phyloP scores from a whole-genome alignment of 2,797 vertebrate species.

The Glossophaga mutica region DNA sequence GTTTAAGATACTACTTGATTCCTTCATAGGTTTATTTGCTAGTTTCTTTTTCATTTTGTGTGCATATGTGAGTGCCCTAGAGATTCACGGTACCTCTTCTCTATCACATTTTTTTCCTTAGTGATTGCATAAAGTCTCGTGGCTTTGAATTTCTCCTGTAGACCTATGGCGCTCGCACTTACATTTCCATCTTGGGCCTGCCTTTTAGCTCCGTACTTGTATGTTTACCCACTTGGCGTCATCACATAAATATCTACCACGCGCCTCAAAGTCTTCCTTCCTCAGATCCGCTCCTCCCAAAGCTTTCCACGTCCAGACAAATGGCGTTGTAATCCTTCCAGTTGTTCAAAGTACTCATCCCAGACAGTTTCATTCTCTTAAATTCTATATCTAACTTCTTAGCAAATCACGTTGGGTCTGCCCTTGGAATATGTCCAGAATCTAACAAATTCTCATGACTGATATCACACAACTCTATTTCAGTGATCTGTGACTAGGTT shows the following conservation, averaged over 20 bases:
- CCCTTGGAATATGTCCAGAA: background rate
- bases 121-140: background rate
- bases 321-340: background rate
- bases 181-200: background rate
- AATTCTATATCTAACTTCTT: background rate
- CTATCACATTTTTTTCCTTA: background rate
- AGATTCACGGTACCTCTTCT: background rate
- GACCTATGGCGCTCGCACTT: background rate
- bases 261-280: conserved; percentile 16
- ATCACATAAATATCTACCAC: background rate
- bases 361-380: background rate
- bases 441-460: background rate
- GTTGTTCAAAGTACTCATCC: background rate
- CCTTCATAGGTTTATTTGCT: background rate
- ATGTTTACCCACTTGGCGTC: background rate
- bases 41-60: background rate
- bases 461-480: background rate
- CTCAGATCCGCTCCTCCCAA: background rate
- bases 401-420: background rate
- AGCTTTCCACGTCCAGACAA: background rate
- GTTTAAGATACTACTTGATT: background rate
- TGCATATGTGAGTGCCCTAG: background rate
- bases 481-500: background rate
- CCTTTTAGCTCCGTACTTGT: background rate
- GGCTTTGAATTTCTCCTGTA: conserved; percentile 33